Conservation (phyloP, 2,113 vertebrate species). For the Sylvilagus bachmani region DNA sequence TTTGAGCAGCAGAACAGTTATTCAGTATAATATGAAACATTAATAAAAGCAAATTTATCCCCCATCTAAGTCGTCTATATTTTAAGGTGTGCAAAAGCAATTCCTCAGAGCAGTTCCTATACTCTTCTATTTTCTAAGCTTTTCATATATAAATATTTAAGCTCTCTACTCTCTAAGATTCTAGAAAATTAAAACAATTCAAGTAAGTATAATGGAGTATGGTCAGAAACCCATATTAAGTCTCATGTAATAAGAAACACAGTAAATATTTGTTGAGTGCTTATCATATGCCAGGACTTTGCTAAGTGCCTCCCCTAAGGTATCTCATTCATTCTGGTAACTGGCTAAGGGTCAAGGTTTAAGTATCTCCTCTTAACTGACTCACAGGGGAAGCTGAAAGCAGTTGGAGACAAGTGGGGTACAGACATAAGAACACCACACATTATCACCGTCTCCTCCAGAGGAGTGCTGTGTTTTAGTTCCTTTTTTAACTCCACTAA, state of each 20-base stretch:
- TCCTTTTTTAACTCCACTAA: neutral
- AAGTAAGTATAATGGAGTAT: neutral
- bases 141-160: neutral
- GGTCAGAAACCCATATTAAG: neutral
- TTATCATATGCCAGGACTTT: neutral
- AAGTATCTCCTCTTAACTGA: neutral
- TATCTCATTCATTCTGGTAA: neutral
- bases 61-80: neutral
- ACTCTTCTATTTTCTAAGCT: neutral
- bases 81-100: neutral
- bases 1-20: neutral
- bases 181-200: constrained; percentile 46
- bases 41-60: neutral
- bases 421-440: neutral
- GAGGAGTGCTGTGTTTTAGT: neutral
- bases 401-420: neutral
- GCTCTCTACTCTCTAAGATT: neutral
- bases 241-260: neutral
- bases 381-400: neutral
- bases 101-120: neutral
- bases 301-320: neutral
- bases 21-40: neutral
- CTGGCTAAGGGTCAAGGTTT: neutral
- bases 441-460: neutral
- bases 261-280: neutral